Percentiles rank a stretch among this genome's conserved stretches.
phyloP scores from a whole-genome alignment of 2,888 invertebrate genomes.

The Rhodophaea formosa region DNA sequence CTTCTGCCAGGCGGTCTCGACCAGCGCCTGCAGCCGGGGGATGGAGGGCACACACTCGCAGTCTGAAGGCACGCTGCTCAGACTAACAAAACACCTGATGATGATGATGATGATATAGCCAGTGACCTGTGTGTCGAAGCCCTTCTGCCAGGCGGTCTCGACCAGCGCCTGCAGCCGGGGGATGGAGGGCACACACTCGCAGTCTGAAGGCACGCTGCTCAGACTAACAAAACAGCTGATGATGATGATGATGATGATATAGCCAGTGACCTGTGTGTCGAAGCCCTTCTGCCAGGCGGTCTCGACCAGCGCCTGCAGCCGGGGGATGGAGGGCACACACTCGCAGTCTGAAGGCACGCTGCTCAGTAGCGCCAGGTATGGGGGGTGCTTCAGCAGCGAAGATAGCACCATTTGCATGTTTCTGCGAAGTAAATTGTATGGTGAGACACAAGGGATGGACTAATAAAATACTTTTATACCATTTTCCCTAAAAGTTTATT shows the following conservation, averaged over 20 bases:
- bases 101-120: no score
- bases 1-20: conserved; percentile 90
- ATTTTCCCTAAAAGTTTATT: no score
- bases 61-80: conserved; percentile 60
- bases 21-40: conserved; percentile 90
- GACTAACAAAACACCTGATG: no score
- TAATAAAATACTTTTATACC: no score
- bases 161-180: no score
- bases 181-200: no score
- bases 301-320: conserved; percentile 91
- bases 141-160: no score
- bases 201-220: no score
- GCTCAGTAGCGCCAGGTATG: conserved; percentile 76
- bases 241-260: no score
- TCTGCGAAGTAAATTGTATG: conserved; percentile 51
- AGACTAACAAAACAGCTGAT: no score
- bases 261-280: conserved; percentile 85
- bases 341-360: conserved; percentile 72
- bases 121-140: conserved; percentile 84
- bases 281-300: conserved; percentile 91
- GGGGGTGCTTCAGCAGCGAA: conserved; percentile 86
- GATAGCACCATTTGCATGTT: conserved; percentile 96
- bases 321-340: conserved; percentile 91
- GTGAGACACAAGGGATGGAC: not conserved
- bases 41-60: conserved; percentile 90